These are phyloP conservation scores for Aricia artaxerxes DNA, from an alignment of 2,888 invertebrate genomes.

Conservation along the genomic window DNA sequence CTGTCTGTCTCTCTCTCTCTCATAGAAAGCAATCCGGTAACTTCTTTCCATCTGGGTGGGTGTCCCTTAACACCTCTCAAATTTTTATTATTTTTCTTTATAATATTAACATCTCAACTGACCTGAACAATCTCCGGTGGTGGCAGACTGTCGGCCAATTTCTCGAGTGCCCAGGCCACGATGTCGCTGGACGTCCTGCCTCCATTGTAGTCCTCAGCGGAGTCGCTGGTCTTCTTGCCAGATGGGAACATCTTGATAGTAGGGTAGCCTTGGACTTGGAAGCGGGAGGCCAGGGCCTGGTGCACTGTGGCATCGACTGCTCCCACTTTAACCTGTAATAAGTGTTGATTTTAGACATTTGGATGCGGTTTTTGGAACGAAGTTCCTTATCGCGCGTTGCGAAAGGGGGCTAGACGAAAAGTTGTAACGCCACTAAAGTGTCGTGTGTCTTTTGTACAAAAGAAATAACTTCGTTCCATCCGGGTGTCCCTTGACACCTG, in stretches of 20 bases:
- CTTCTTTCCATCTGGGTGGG: no score
- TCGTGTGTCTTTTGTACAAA: no score
- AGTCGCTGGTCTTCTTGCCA: constrained; percentile 85
- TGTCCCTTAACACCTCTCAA: no score
- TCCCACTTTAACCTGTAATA: constrained; percentile 88
- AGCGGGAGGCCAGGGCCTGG: constrained; percentile 88
- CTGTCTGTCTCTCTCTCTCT: no score
- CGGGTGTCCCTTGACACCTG: no score
- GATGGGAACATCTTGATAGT: constrained; percentile 96
- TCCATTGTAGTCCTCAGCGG: constrained; percentile 93
- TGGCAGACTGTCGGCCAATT: constrained; percentile 91
- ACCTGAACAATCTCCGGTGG: constrained; percentile 94
- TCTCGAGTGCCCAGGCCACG: constrained; percentile 93
- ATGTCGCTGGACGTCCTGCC: constrained; percentile 95
- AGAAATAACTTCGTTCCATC: no score
- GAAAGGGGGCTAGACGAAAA: no score
- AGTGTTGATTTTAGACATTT: not conserved
- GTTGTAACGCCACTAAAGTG: no score
- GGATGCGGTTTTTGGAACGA: no score
- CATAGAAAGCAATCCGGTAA: no score
- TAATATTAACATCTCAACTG: constrained; percentile 29
- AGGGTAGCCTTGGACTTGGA: constrained; percentile 95
- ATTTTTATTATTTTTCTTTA: no score
- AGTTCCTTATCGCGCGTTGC: no score
- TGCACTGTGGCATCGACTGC: constrained; percentile 98